phyloP scores from a whole-genome alignment of 1,140 invertebrate genomes.

The Hestina assimilis region DNA sequence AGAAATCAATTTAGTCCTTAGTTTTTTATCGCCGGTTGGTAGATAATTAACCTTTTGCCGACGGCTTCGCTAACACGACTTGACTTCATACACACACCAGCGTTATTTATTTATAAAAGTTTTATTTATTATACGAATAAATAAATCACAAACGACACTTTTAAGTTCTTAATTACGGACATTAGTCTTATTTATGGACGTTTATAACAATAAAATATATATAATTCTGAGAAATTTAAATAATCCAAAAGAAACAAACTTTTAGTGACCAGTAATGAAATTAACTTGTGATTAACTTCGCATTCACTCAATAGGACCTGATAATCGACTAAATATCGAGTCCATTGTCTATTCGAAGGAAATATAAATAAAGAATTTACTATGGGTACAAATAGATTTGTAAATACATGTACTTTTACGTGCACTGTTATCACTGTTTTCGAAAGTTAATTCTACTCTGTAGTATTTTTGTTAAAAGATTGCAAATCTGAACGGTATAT shows the following conservation, averaged over 20 bases:
- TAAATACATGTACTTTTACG: no score
- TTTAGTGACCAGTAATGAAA: slow-evolving; percentile 2
- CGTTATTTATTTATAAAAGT: slow-evolving; percentile 27
- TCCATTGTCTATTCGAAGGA: no score
- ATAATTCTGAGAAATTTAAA: slow-evolving; percentile 9
- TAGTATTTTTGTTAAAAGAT: no score
- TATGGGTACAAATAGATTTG: no score
- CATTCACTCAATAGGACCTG: no score
- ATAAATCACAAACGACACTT: slow-evolving; percentile 30
- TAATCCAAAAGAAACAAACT: slow-evolving; percentile 5
- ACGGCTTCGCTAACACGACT: slow-evolving; percentile 24
- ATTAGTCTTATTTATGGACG: slow-evolving; percentile 27
- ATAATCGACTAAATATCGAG: no score
- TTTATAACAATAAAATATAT: slow-evolving; percentile 20
- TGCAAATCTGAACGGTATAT: no score
- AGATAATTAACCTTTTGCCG: slow-evolving; percentile 33
- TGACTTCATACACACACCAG: slow-evolving; percentile 11
- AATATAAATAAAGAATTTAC: no score
- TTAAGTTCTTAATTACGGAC: slow-evolving; percentile 29
- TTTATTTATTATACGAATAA: slow-evolving; percentile 30
- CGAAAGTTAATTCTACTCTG: no score
- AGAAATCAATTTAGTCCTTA: slow-evolving; percentile 39
- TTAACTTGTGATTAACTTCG: slow-evolving; percentile 4
- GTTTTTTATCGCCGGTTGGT: slow-evolving; percentile 34
- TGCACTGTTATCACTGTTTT: no score